These are phyloP conservation scores for Hofmannophila pseudospretella DNA, from an alignment of 2,888 invertebrate genomes.

Conservation along the genomic window DNA sequence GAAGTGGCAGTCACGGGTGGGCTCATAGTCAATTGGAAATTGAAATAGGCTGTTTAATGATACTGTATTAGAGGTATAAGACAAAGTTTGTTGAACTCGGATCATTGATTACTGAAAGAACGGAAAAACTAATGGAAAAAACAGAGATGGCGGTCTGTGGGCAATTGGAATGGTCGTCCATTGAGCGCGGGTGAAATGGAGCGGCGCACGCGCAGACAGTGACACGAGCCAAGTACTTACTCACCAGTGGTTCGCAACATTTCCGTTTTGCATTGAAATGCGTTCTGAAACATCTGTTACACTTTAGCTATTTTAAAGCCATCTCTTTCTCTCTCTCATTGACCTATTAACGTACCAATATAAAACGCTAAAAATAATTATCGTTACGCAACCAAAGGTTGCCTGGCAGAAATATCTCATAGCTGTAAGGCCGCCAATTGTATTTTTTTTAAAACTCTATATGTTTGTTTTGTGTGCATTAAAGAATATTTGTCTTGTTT, in stretches of 20 bases:
- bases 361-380: too few species aligned
- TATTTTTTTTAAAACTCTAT: too few species aligned
- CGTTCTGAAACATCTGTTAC: too few species aligned
- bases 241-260: slow-evolving; percentile 36
- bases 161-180: slow-evolving; percentile 56
- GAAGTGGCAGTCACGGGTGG: slow-evolving; percentile 22
- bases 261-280: slow-evolving; percentile 18
- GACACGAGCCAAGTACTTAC: slow-evolving; percentile 55
- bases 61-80: slow-evolving; percentile 13
- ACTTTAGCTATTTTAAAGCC: too few species aligned
- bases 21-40: slow-evolving; percentile 28
- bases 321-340: too few species aligned
- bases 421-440: too few species aligned
- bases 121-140: slow-evolving; percentile 46
- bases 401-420: too few species aligned
- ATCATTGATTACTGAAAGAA: slow-evolving; percentile 47
- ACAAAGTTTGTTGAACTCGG: slow-evolving; percentile 44
- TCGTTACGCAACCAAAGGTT: too few species aligned
- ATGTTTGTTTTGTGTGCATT: too few species aligned
- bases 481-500: too few species aligned
- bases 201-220: slow-evolving; percentile 43
- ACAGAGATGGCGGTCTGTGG: slow-evolving; percentile 44
- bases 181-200: slow-evolving; percentile 54
- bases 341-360: too few species aligned
- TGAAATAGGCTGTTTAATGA: slow-evolving; percentile 30